These are phyloP conservation scores for Elymnias hypermnestra DNA, from an alignment of 1,140 invertebrate species.

Conservation along the genomic window DNA sequence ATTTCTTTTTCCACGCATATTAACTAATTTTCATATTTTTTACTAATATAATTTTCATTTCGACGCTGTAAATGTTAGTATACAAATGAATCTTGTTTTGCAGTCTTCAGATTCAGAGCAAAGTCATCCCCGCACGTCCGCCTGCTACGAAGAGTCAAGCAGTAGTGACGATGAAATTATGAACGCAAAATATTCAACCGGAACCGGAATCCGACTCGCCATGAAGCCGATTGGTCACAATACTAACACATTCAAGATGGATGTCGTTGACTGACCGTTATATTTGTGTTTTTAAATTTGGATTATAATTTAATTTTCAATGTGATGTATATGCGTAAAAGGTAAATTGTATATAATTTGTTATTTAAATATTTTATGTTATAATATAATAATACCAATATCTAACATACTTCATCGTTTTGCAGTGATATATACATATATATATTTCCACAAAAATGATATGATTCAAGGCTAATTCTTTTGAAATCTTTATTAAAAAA, in stretches of 20 bases:
- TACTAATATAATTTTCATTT: too few relatives aligned
- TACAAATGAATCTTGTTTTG: too few relatives aligned
- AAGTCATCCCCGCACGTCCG: constrained; percentile 36
- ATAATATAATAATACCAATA: too few relatives aligned
- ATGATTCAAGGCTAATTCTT: too few relatives aligned
- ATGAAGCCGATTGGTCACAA: constrained; percentile 59
- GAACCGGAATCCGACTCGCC: constrained; percentile 41
- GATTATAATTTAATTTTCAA: constrained; percentile 6
- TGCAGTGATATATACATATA: too few relatives aligned
- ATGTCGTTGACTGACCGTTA: constrained; percentile 52
- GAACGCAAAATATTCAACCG: constrained; percentile 39
- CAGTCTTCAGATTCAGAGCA: constrained; percentile 58
- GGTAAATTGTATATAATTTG: too few relatives aligned
- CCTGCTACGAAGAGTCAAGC: constrained; percentile 50
- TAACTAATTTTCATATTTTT: too few relatives aligned
- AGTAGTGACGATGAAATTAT: constrained; percentile 61
- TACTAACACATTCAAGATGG: constrained; percentile 54
- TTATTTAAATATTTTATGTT: neutral
- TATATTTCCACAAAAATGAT: too few relatives aligned
- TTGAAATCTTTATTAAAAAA: too few relatives aligned
- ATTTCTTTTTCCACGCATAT: too few relatives aligned
- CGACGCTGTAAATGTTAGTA: too few relatives aligned
- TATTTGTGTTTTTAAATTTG: constrained; percentile 5
- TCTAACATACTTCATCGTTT: too few relatives aligned
- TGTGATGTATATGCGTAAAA: neutral